These are phyloP conservation scores for Frankliniella intonsa DNA, from an alignment of 2,888 invertebrate species.

Conservation along the genomic window DNA sequence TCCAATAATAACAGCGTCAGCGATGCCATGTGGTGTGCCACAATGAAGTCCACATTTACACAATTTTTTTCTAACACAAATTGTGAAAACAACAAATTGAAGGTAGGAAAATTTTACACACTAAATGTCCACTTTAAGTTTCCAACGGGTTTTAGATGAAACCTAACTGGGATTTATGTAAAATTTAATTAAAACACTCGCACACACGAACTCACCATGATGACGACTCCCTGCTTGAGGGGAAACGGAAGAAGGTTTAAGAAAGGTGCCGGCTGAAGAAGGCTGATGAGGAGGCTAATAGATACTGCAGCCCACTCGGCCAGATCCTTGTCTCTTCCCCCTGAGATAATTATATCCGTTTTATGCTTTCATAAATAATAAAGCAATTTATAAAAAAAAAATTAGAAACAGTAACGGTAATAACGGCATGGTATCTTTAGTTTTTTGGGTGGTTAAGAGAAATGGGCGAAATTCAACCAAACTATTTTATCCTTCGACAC, in stretches of 20 bases:
- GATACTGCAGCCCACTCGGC: background rate
- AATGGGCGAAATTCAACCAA: too few species aligned
- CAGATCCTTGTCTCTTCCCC: background rate
- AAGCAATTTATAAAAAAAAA: background rate
- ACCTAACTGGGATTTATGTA: background rate
- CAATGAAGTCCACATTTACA: background rate
- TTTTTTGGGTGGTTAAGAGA: too few species aligned
- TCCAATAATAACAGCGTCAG: background rate
- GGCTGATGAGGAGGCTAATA: background rate
- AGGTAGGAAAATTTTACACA: background rate
- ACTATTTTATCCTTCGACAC: too few species aligned
- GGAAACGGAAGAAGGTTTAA: background rate
- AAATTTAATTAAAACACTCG: background rate
- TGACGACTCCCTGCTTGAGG: conserved; percentile 13
- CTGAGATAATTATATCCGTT: background rate
- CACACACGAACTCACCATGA: background rate
- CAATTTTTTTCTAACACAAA: background rate
- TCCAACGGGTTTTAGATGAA: background rate
- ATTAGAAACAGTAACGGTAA: too few species aligned
- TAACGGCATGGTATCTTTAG: too few species aligned
- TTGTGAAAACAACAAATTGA: background rate
- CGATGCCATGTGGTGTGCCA: background rate
- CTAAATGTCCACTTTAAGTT: background rate
- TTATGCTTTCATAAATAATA: background rate
- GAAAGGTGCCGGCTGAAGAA: background rate